A percentile compares a stretch with the other conserved stretches of the same genome.
Conservation (phyloP, 2,888 invertebrate genomes). For the Sinohyriopsis cumingii region DNA sequence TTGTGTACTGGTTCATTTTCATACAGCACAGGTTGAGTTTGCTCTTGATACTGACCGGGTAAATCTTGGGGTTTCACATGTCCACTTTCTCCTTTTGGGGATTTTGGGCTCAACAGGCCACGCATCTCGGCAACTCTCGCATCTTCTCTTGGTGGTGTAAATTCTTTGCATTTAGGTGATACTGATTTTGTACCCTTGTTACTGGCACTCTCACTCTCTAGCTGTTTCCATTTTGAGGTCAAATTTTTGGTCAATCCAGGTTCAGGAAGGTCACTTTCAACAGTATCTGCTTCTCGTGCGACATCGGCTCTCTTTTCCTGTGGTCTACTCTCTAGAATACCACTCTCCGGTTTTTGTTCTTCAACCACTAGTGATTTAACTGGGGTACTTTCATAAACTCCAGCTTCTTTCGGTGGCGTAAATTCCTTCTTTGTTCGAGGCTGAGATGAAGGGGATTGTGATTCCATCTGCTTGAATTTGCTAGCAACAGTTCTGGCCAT, state of each 20-base stretch:
- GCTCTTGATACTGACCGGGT: conserved; percentile 61
- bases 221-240: conserved; percentile 89
- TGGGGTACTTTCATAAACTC: conserved; percentile 51
- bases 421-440: conserved; percentile 46
- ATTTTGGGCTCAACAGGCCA: conserved; percentile 50
- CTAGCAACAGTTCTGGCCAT: conserved; percentile 82
- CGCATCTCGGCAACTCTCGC: conserved; percentile 30
- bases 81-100: conserved; percentile 47
- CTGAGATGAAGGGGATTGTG: conserved; percentile 21
- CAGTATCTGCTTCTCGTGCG: conserved; percentile 70
- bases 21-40: conserved; percentile 45
- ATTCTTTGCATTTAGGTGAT: conserved; percentile 57
- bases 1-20: conserved; percentile 58
- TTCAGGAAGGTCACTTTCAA: conserved; percentile 69
- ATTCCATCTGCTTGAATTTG: conserved; percentile 45
- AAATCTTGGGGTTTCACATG: conserved; percentile 58
- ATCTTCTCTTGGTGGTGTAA: conserved; percentile 62
- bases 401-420: conserved; percentile 48
- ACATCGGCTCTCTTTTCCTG: conserved; percentile 65
- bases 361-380: conserved; percentile 37
- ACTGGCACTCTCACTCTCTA: conserved; percentile 74
- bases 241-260: conserved; percentile 86
- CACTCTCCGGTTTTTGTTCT: conserved; percentile 43
- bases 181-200: conserved; percentile 39
- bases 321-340: conserved; percentile 63